These are phyloP conservation scores for Peromyscus maniculatus DNA, from an alignment of 2,113 vertebrate species.

Conservation along the genomic window DNA sequence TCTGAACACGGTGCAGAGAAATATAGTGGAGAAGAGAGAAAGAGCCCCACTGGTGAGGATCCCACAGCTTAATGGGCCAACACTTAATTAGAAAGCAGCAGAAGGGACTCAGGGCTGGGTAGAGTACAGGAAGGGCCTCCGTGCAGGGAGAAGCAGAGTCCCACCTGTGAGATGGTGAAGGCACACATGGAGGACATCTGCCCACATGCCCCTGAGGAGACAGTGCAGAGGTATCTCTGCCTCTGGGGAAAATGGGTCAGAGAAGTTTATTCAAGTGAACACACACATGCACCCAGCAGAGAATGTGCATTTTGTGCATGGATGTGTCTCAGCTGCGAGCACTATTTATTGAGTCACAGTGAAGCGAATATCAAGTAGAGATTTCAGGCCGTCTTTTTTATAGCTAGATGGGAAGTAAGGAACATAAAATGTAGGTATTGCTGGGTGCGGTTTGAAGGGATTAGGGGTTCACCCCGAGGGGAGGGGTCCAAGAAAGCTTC, in stretches of 20 bases:
- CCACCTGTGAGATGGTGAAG: background rate
- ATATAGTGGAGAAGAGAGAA: background rate
- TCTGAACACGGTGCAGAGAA: background rate
- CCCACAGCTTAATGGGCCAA: rapidly evolving
- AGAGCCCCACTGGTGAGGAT: background rate
- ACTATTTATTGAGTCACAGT: background rate
- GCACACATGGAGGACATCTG: background rate
- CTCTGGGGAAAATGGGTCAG: background rate
- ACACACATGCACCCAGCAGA: too few relatives aligned
- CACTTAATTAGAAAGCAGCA: background rate
- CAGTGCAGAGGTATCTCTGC: background rate
- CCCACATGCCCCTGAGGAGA: background rate
- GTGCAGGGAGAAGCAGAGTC: background rate
- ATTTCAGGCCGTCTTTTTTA: background rate
- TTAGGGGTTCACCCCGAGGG: rapidly evolving
- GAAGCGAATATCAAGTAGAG: background rate
- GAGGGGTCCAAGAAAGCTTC: background rate
- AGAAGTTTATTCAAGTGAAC: background rate
- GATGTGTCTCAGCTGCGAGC: background rate
- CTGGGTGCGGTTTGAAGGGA: background rate
- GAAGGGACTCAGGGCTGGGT: too few relatives aligned
- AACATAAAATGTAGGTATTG: rapidly evolving
- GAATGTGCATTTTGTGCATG: too few relatives aligned
- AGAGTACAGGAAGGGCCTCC: background rate
- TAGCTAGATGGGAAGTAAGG: background rate